These are phyloP conservation scores for Opisthograptis luteolata DNA, from an alignment of 2,888 invertebrate species.

Conservation along the genomic window DNA sequence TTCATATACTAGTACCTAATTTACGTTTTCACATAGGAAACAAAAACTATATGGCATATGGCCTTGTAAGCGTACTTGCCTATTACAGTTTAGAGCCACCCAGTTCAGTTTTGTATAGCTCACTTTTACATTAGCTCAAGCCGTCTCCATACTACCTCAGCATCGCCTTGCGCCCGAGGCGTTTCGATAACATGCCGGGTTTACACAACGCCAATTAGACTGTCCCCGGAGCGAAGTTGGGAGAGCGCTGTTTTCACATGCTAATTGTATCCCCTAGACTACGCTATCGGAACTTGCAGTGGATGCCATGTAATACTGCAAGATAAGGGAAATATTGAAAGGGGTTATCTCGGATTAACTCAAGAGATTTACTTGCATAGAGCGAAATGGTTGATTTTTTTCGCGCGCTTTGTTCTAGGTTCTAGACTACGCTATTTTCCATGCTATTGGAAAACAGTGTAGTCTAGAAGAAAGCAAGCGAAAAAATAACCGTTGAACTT, in stretches of 20 bases:
- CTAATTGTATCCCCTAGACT: slow-evolving; percentile 42
- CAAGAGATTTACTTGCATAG: too few species aligned
- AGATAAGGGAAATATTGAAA: slow-evolving; percentile 12
- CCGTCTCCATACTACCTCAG: slow-evolving; percentile 11
- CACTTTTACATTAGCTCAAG: too few species aligned
- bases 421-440: too few species aligned
- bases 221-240: slow-evolving; percentile 53
- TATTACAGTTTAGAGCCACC: too few species aligned
- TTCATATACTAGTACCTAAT: too few species aligned
- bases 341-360: background rate
- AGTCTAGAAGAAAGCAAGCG: too few species aligned
- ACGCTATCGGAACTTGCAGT: slow-evolving; percentile 18
- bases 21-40: too few species aligned
- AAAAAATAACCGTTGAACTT: too few species aligned
- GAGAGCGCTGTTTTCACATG: slow-evolving; percentile 47
- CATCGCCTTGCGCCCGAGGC: slow-evolving; percentile 59
- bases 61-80: too few species aligned
- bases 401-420: background rate
- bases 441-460: too few species aligned
- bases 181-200: slow-evolving; percentile 75
- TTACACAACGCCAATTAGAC: slow-evolving; percentile 82
- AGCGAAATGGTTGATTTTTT: background rate
- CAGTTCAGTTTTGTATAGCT: too few species aligned
- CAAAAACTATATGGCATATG: too few species aligned
- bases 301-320: background rate